phyloP scores from a whole-genome alignment of 2,888 invertebrate genomes.

The Ommatoiulus sabulosus region DNA sequence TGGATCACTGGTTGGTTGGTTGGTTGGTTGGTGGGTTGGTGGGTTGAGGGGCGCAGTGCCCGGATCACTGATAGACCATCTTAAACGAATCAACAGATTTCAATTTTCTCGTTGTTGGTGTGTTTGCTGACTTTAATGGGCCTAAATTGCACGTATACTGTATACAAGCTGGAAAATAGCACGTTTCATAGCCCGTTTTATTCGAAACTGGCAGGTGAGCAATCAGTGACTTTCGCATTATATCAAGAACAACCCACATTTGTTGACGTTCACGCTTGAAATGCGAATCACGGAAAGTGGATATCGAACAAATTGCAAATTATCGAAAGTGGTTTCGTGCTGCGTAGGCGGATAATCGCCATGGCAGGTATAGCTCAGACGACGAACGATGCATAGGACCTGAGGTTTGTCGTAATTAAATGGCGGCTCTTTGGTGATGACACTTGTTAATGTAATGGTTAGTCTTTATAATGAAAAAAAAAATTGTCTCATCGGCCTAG shows the following conservation, averaged over 20 bases:
- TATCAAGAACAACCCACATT: too few species aligned
- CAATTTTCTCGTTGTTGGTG: too few species aligned
- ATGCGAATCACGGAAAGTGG: not conserved
- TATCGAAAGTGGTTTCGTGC: conserved; percentile 34
- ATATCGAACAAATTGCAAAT: conserved; percentile 24
- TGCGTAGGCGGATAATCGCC: not conserved
- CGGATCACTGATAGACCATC: too few species aligned
- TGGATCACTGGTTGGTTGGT: too few species aligned
- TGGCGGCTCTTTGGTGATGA: conserved; percentile 15
- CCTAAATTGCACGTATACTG: not conserved
- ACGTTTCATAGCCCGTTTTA: not conserved
- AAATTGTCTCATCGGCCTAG: not conserved
- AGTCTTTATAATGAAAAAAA: not conserved
- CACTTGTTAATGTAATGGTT: not conserved
- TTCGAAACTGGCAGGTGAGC: not conserved
- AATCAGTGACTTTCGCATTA: not conserved
- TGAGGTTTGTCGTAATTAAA: not conserved
- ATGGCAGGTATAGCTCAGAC: not conserved
- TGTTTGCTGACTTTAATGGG: not conserved
- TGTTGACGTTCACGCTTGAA: not conserved
- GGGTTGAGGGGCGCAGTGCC: too few species aligned
- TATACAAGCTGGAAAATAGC: not conserved
- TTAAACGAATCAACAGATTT: too few species aligned
- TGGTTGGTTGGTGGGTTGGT: too few species aligned
- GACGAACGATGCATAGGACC: not conserved